Evolutionary conservation across 1,140 invertebrate genomes (phyloP).

Genomic region (Acyrthosiphon pisum): DNA sequence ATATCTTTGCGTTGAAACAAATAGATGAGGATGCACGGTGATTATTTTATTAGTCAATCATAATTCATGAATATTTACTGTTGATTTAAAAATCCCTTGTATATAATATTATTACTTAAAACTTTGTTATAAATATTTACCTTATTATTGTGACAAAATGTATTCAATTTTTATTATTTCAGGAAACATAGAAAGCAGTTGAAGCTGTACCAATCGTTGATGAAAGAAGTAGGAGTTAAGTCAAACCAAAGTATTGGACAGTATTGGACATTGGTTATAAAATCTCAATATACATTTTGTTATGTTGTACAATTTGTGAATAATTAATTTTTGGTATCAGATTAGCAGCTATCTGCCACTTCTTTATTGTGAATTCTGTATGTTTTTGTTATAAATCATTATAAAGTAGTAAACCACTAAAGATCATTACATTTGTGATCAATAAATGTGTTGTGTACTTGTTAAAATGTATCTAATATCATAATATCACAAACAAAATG

Average conservation of each 20-base stretch:
- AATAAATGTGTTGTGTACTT: not conserved
- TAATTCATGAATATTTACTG: not conserved
- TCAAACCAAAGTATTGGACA: not conserved
- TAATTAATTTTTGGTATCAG: not conserved
- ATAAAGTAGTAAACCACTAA: not conserved
- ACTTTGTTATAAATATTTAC: not conserved
- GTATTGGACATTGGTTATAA: not conserved
- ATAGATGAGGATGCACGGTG: not conserved
- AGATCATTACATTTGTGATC: no score
- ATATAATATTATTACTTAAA: not conserved
- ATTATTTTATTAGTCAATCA: not conserved
- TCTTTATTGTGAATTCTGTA: not conserved
- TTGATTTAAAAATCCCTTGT: not conserved
- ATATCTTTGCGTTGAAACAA: not conserved
- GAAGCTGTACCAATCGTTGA: not conserved
- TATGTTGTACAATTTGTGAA: not conserved
- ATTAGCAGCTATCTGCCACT: not conserved
- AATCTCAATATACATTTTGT: not conserved
- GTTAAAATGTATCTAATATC: not conserved
- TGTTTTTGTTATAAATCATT: not conserved
- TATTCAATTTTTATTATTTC: constrained; percentile 5
- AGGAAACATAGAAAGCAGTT: not conserved
- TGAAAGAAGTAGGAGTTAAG: not conserved
- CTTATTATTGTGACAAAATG: not conserved
- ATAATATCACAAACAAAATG: not conserved